phyloP scores from a whole-genome alignment of 2,797 vertebrate genomes.

The Cossypha niveicapilla region DNA sequence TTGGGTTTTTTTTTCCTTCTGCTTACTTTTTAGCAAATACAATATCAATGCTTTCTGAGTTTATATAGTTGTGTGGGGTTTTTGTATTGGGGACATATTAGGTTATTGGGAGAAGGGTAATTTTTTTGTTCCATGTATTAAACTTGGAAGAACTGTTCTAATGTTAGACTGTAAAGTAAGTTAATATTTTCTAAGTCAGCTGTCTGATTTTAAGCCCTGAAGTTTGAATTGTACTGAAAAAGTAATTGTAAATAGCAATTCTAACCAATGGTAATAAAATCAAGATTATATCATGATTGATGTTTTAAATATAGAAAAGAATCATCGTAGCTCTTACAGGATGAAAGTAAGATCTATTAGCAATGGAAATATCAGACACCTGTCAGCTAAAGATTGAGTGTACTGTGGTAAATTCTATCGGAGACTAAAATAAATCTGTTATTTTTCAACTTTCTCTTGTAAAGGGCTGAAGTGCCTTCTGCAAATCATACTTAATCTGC shows the following conservation, averaged over 20 bases:
- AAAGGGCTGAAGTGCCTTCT: neutral
- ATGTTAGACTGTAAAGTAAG: neutral
- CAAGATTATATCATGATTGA: neutral
- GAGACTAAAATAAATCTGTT: neutral
- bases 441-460: neutral
- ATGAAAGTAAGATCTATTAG: neutral
- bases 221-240: neutral
- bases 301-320: neutral
- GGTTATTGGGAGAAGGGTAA: neutral
- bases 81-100: neutral
- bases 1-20: neutral
- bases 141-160: neutral
- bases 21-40: neutral
- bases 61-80: fast-evolving
- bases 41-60: neutral
- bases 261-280: neutral
- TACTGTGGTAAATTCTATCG: neutral
- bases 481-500: neutral
- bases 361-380: neutral
- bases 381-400: neutral
- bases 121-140: neutral
- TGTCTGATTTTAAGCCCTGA: neutral
- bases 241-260: neutral
- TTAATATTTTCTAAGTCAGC: neutral
- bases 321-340: neutral